Conservation (phyloP, 2,888 invertebrate species). For the Polydrusus pterygomalis region DNA sequence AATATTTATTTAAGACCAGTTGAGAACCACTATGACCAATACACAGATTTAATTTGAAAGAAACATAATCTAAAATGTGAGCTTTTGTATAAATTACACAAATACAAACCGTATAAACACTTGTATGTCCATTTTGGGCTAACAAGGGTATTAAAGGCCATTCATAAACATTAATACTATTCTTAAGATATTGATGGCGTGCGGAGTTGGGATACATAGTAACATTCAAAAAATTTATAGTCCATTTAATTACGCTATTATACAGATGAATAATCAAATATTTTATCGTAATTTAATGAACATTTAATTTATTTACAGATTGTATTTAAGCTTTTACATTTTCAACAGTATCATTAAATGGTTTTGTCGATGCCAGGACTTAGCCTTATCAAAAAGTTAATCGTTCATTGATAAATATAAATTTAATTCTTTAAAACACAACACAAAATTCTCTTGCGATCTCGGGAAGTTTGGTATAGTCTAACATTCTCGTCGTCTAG, state of each 20-base stretch:
- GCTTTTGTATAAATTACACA: constrained; percentile 27
- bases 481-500: too few relatives aligned
- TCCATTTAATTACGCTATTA: constrained; percentile 2
- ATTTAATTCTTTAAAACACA: not conserved
- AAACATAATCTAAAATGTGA: constrained; percentile 9
- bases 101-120: constrained; percentile 21
- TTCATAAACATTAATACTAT: constrained; percentile 23
- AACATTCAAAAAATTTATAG: constrained; percentile 18
- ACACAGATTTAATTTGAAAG: constrained; percentile 13
- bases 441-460: not conserved
- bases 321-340: not conserved
- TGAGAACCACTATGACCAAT: not conserved
- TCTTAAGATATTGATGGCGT: not conserved
- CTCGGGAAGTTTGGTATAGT: not conserved
- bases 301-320: constrained; percentile 2
- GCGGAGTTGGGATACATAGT: not conserved
- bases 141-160: constrained; percentile 12
- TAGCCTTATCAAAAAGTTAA: not conserved
- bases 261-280: constrained; percentile 21
- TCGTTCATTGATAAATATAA: too few relatives aligned
- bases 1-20: constrained; percentile 20
- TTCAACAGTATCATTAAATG: not conserved
- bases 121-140: constrained; percentile 17
- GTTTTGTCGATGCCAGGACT: not conserved
- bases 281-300: constrained; percentile 4